Conservation (phyloP, 2,888 invertebrate genomes). For the Trichogramma evanescens region DNA sequence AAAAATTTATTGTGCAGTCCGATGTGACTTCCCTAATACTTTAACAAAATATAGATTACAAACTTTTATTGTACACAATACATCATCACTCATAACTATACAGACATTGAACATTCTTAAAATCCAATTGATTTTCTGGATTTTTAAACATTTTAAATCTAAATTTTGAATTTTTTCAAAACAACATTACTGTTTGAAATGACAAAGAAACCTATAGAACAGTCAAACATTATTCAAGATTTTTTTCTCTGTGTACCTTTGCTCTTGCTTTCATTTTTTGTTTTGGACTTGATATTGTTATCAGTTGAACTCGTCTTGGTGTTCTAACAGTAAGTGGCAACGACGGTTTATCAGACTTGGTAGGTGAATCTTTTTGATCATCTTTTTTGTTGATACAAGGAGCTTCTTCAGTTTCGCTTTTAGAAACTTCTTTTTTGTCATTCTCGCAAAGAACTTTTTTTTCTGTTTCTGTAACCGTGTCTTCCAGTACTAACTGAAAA, state of each 20-base stretch:
- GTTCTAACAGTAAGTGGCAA: slow-evolving; percentile 48
- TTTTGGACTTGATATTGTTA: slow-evolving; percentile 73
- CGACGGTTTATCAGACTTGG: slow-evolving; percentile 27
- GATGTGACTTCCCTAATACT: too few species aligned
- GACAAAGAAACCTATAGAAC: neutral
- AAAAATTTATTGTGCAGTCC: too few species aligned
- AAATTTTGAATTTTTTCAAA: neutral
- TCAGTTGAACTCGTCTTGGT: slow-evolving; percentile 64
- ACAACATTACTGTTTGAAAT: neutral
- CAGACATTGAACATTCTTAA: neutral
- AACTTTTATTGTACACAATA: neutral
- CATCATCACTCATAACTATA: slow-evolving; percentile 4
- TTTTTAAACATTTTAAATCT: neutral
- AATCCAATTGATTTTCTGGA: slow-evolving; percentile 9
- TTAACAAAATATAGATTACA: too few species aligned
- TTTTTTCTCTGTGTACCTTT: neutral
- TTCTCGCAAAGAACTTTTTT: slow-evolving; percentile 6
- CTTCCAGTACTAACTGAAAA: slow-evolving; percentile 57
- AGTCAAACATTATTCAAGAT: neutral
- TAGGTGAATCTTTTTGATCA: slow-evolving; percentile 30
- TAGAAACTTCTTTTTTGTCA: slow-evolving; percentile 15
- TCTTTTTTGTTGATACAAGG: slow-evolving; percentile 12
- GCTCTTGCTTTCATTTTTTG: slow-evolving; percentile 52
- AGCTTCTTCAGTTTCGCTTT: too few species aligned
- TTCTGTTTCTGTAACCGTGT: slow-evolving; percentile 28